Percentiles rank a stretch among this genome's conserved stretches.
phyloP scores from a whole-genome alignment of 2,113 vertebrate species.

The Nannospalax galili region DNA sequence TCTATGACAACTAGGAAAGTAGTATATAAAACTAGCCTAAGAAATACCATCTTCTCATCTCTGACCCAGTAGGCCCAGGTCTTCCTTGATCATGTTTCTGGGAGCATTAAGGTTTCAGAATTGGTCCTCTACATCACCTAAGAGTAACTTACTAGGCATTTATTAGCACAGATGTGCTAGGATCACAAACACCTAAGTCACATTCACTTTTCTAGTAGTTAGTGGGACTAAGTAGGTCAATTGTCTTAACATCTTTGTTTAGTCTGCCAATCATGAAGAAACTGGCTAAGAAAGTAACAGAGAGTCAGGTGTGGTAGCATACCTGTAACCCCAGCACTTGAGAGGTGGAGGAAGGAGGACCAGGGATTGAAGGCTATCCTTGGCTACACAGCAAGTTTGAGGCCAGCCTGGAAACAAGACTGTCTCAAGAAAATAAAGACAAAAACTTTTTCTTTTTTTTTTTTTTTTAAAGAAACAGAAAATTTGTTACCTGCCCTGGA shows the following conservation, averaged over 20 bases:
- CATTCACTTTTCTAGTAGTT: not conserved
- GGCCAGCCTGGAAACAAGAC: not conserved
- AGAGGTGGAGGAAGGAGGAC: not conserved
- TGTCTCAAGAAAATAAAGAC: not conserved
- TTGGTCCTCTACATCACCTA: not conserved
- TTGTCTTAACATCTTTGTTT: constrained; percentile 34
- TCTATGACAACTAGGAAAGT: constrained; percentile 37
- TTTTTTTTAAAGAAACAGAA: too few species aligned
- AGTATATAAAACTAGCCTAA: constrained; percentile 8
- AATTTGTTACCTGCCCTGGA: too few species aligned
- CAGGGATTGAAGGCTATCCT: not conserved
- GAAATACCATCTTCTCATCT: not conserved
- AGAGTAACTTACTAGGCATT: not conserved
- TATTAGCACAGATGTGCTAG: not conserved
- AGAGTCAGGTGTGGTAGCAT: not conserved
- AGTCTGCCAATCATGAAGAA: not conserved
- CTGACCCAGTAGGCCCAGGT: not conserved
- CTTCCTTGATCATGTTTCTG: not conserved
- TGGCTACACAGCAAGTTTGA: not conserved
- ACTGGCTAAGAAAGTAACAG: not conserved
- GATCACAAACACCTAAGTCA: not conserved
- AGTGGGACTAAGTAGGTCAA: not conserved
- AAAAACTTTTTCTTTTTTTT: too few species aligned
- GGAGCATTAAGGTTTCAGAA: not conserved
- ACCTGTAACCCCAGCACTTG: not conserved